phyloP scores from a whole-genome alignment of 2,797 vertebrate genomes.

The Megaceryle alcyon region DNA sequence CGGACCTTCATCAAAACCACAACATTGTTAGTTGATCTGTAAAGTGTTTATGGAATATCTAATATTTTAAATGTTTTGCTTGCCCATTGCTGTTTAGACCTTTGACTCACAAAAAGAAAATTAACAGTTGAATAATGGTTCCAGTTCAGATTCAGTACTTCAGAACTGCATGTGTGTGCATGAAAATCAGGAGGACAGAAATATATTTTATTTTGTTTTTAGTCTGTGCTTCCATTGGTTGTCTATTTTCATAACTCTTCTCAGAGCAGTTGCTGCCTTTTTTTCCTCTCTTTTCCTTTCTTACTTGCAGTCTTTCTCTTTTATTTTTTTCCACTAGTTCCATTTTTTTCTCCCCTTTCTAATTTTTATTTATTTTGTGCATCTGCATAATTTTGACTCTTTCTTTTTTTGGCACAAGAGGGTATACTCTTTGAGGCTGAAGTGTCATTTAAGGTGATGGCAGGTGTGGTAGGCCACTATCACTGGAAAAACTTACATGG shows the following conservation, averaged over 20 bases:
- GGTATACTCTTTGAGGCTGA: background rate
- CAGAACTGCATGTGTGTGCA: background rate
- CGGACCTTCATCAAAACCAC: background rate
- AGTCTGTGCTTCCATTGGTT: slow-evolving; percentile 2
- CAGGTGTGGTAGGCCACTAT: background rate
- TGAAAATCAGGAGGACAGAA: background rate
- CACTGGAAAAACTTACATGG: background rate
- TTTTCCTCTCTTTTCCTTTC: background rate
- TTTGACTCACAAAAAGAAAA: background rate
- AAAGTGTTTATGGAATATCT: background rate
- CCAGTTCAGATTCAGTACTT: background rate
- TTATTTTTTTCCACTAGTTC: background rate
- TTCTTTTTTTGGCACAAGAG: background rate
- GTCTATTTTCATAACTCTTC: slow-evolving; percentile 19
- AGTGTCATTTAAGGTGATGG: background rate
- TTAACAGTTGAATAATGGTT: background rate
- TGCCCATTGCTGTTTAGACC: background rate
- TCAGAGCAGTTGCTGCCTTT: slow-evolving; percentile 5
- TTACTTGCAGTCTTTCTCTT: background rate
- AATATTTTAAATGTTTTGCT: background rate
- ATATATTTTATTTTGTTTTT: slow-evolving; percentile 20
- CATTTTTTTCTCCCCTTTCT: background rate
- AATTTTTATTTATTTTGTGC: background rate
- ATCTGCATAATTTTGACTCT: background rate
- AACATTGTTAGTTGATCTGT: background rate